Percentiles rank a stretch among this genome's conserved stretches.
These are phyloP conservation scores for Lasioglossum baleicum DNA, from an alignment of 1,140 invertebrate genomes.

Conservation along the genomic window DNA sequence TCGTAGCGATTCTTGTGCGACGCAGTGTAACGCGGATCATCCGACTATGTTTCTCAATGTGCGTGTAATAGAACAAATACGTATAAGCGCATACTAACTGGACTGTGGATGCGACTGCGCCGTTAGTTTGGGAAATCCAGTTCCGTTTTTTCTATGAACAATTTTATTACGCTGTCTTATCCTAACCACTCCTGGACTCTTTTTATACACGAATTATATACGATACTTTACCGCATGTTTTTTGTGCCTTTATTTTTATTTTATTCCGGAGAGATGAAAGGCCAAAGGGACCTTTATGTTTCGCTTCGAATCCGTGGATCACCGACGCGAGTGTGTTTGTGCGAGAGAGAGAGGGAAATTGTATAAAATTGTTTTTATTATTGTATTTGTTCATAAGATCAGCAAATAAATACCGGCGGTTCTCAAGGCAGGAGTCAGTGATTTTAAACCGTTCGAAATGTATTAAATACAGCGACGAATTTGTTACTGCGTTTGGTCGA, in stretches of 20 bases:
- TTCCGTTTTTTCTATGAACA: background rate
- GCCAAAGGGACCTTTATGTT: background rate
- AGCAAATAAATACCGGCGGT: background rate
- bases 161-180: background rate
- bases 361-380: background rate
- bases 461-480: no score
- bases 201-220: background rate
- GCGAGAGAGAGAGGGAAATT: background rate
- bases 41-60: conserved; percentile 41
- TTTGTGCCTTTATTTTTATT: background rate
- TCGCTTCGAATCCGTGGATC: background rate
- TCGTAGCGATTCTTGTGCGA: conserved; percentile 40
- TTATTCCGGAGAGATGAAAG: background rate
- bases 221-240: background rate
- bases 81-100: conserved; percentile 3
- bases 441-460: no score
- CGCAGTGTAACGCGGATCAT: conserved; percentile 19
- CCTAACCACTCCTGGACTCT: background rate
- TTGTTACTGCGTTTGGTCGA: no score
- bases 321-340: background rate
- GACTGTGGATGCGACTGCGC: background rate
- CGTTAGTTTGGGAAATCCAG: no score
- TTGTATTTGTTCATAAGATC: background rate
- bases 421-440: no score
- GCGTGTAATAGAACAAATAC: background rate